Evolutionary conservation across 1,140 invertebrate species (phyloP).

Genomic region (Centruroides vittatus): DNA sequence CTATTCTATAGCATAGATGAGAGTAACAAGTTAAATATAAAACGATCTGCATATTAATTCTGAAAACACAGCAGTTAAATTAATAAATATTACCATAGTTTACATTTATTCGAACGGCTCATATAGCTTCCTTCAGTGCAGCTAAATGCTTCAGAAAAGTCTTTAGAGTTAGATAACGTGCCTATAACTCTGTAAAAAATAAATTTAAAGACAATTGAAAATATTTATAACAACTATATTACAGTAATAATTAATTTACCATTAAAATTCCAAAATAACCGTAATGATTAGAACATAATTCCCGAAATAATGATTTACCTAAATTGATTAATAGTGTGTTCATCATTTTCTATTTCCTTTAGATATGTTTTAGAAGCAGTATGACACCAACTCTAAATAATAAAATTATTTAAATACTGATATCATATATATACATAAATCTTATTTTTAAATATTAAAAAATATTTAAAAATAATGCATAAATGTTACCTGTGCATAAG

Average conservation of each 20-base stretch:
- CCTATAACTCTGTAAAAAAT: conserved; percentile 36
- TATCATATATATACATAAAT: not conserved
- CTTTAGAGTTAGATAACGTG: conserved; percentile 40
- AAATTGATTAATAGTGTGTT: conserved; percentile 3
- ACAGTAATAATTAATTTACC: no score
- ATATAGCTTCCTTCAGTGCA: conserved; percentile 35
- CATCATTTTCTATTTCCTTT: not conserved
- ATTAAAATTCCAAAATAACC: no score
- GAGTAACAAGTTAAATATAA: no score
- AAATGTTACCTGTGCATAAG: conserved; percentile 64
- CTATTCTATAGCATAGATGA: no score
- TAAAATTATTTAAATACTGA: not conserved
- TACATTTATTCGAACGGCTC: conserved; percentile 42
- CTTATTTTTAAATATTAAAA: not conserved
- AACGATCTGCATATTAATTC: no score
- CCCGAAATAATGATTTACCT: not conserved
- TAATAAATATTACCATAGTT: conserved; percentile 31
- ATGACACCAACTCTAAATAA: conserved; percentile 3
- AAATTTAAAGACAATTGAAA: no score
- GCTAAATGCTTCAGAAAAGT: conserved; percentile 38
- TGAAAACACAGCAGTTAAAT: no score
- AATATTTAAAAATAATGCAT: not conserved
- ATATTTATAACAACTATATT: no score
- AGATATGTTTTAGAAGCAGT: not conserved
- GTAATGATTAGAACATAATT: no score